Evolutionary conservation across 2,113 vertebrate species (phyloP).

Genomic region (Callorhinus ursinus): DNA sequence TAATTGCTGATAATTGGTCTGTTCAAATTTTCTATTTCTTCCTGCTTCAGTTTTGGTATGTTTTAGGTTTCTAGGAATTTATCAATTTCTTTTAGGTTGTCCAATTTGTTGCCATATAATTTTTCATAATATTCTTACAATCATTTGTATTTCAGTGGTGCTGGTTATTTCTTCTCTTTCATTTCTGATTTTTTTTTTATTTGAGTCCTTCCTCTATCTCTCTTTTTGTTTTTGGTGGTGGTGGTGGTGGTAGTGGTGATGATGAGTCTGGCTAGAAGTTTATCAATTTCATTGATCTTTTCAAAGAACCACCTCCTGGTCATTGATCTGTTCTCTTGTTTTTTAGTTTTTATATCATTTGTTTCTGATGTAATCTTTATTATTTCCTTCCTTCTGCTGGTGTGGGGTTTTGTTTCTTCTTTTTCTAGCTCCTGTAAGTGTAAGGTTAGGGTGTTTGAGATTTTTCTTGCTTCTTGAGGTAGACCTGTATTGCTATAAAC

Average conservation of each 20-base stretch:
- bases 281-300: not conserved
- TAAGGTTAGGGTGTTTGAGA: not conserved
- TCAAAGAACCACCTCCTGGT: not conserved
- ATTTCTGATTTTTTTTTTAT: not conserved
- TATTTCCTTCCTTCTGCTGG: not conserved
- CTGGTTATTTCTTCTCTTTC: not conserved
- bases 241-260: not conserved
- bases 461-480: not conserved
- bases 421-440: not conserved
- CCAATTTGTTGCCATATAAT: not conserved
- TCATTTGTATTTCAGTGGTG: not conserved
- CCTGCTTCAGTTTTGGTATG: not conserved
- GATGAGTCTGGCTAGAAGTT: not conserved
- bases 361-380: not conserved
- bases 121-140: not conserved
- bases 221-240: not conserved
- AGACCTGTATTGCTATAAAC: not conserved
- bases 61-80: not conserved
- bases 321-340: not conserved
- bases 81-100: not conserved
- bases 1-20: not conserved
- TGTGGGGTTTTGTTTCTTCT: not conserved
- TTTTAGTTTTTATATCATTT: not conserved
- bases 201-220: not conserved
- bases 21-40: not conserved